Evolutionary conservation across 2,113 vertebrate species (phyloP).

Genomic region (Antechinus stuartii): DNA sequence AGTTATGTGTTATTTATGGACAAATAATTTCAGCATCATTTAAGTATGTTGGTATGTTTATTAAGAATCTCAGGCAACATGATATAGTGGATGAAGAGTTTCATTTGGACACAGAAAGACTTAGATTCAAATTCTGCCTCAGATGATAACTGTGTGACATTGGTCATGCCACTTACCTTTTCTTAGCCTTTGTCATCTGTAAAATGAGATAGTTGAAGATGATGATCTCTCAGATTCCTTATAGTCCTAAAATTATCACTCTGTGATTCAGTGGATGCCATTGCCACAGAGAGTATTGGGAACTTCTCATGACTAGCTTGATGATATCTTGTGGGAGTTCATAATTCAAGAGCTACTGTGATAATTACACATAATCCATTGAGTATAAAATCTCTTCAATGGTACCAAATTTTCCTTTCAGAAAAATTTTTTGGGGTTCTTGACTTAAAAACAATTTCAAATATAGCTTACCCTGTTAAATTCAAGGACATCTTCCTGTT

Average conservation of each 20-base stretch:
- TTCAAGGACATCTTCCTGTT: not conserved
- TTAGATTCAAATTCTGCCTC: not conserved
- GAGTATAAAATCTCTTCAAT: not conserved
- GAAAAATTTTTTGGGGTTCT: not conserved
- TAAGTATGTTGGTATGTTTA: not conserved
- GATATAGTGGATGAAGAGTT: not conserved
- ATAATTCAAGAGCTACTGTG: not conserved
- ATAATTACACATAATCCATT: constrained; percentile 12
- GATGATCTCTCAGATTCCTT: not conserved
- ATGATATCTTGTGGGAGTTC: not conserved
- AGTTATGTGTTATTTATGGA: not conserved
- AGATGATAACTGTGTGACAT: not conserved
- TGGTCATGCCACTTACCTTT: not conserved
- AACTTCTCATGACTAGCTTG: not conserved
- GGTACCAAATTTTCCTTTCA: constrained; percentile 18
- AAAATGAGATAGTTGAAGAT: not conserved
- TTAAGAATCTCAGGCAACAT: not conserved
- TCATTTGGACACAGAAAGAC: not conserved
- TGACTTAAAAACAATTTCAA: constrained; percentile 25
- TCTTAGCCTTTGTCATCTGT: not conserved
- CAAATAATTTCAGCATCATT: not conserved
- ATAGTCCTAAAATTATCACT: not conserved
- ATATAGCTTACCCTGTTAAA: not conserved
- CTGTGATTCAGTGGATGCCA: not conserved
- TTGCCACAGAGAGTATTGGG: not conserved